Evolutionary conservation across 2,888 invertebrate genomes (phyloP), one percentile per base, ranked within the genome.

Genomic region (Harmothoe impar): DNA sequence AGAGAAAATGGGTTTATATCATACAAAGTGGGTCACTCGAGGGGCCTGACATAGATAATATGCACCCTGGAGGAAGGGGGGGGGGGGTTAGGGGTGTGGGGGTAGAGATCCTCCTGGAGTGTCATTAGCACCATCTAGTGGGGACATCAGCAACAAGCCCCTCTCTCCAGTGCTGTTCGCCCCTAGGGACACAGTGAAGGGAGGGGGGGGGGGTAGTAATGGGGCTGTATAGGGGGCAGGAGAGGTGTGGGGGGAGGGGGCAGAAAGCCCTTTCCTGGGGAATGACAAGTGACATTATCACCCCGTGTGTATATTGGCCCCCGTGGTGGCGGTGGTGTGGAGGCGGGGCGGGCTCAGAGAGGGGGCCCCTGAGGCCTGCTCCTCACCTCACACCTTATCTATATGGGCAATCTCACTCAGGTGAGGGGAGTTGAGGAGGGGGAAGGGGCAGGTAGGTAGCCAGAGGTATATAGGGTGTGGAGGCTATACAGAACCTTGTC

Each of bases 221-320:
- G 43, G 43, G 43, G 43, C 43, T 43, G 43, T 43, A 43, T 3
- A 15, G n/a, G 7, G 20, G 62, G 62, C 15, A 15, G 62, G 3
- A 12, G 72, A 29, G 72, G 72, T 29, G 72, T 3, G 72, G 25
- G 72, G 29, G 31, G 72, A 29, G 72, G 72, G 29, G 15, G 72
- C 23, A 62, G 20, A 29, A 25, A 29, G 31, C 78, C 35, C 33
- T 35, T 17, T 29, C 33, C 78, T 35, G 17, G 25, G 20, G 35
- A 84, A 84, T 84, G 84, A 84, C 84, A 84, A 84, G 23, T 84
- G 84, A 84, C 84, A 84, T 84, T 84, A 84, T 84, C 84, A 84
- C 84, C 84, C n/a, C 7, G 35, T 51, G 43, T 84, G 51, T 84
- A 84, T 84, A 84, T 84, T 84, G 84, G 84, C 43, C 84, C 84